Evolutionary conservation across 2,888 invertebrate genomes (phyloP), one percentile per base, ranked within the genome.

Genomic region (Tetragonula carbonaria): DNA sequence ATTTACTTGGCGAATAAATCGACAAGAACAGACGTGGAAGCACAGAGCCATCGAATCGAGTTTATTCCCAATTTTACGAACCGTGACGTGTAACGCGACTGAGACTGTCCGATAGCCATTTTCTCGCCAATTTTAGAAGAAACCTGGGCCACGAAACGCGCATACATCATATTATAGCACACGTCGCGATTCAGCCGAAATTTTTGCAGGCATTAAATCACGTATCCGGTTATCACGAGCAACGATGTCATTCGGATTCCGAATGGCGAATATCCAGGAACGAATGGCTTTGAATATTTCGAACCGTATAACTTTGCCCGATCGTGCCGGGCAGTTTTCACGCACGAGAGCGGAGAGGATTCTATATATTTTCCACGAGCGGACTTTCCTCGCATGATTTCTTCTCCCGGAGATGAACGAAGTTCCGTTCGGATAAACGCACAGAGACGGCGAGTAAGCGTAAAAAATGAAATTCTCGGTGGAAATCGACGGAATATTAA

Each of bases 241-340:
- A 13, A 23, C 13, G 4, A 21, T 21, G 63, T 11, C 18, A 21
- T 28, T 28, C 45, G 2, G 50, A 50, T 13, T 14, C 13, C 2
- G 18, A 74, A 55, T 11, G 66, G 3, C 23, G 23, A 23, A 23
- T 18, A 23, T 23, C n/a, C 14, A 16, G 13, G 18, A 13, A 65
- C 1, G 45, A 66, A 66, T 74, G 53, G 38, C 23, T 21, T 1
- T 16, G 33, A 70, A 62, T 70, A 76, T 62, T 51, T 14, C 23
- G 23, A 21, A 38, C 16, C 0, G 8, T 13, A 2, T 38, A 21
- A 53, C 51, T 63, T 53, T 4, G 18, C n/a, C 13, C 13, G 23
- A n/a, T 16, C 51, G 70, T 77, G 23, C 23, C 77, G 63, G 63
- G 77, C 77, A 38, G 14, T 70, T 70, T 77, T 70, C 70, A 21